Evolutionary conservation across 1,140 invertebrate species (phyloP), one percentile per base, ranked within the genome.

Genomic region (Zaprionus gabonicus): DNA sequence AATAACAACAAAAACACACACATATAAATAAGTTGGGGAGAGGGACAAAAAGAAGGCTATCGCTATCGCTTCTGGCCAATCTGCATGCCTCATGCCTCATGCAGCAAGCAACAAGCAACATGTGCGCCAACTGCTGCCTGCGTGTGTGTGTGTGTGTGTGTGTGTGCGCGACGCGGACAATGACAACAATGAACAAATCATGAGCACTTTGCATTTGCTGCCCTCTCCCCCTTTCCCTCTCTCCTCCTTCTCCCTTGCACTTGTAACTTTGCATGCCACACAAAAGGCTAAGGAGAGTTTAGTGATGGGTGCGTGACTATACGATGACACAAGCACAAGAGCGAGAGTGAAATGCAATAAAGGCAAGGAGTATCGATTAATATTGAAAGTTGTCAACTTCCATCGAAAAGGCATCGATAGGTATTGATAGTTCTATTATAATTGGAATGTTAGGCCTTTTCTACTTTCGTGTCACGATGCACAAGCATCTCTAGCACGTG

Each of bases 171-270:
- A 66, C 20, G 53, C 46, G 59, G 51, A 88, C 85, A 84, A 90
- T 84, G 84, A 88, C 84, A 84, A 88, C 84, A 90, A 90, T 90
- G 78, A 88, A 82, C 81, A 88, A 88, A 90, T 88, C 84, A 88
- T 88, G 84, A 79, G 78, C 84, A 88, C 83, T 81, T 88, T 80
- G 80, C 76, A 77, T 80, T 74, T 64, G 73, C 71, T 67, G 28
- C 62, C 9, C 57, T 12, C 44, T 27, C 13, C 12, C 34, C 46
- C 63, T 51, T 34, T 17, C 31, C 34, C 34, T 34, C 59, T 53
- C 59, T 41, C 9, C 23, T 46, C 28, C 46, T 7, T 23, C 15
- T 23, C 25, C 31, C 7, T 23, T 15, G 36, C 27, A 4, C 15
- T 9, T 63, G 17, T 44, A 63, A 25, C 20, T 34, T 44, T 34